Evolutionary conservation across 1,140 invertebrate species (phyloP).

Genomic region (Tetramorium parvispinum): DNA sequence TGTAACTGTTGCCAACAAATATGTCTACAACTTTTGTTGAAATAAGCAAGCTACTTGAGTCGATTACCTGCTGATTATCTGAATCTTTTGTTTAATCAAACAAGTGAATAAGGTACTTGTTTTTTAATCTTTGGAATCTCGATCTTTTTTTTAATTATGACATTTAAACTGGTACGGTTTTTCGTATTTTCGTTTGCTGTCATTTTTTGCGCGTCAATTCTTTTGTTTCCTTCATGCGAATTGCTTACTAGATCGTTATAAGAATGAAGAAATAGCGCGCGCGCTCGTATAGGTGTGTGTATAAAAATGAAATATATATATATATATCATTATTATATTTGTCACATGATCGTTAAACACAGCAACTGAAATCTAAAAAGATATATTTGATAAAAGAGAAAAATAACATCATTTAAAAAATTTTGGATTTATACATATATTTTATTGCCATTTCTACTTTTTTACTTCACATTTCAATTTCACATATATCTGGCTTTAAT

Average conservation of each 20-base stretch:
- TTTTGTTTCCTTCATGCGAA: background rate
- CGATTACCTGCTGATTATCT: background rate
- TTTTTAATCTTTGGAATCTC: background rate
- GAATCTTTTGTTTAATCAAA: background rate
- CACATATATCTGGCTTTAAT: slow-evolving; percentile 10
- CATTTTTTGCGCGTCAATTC: background rate
- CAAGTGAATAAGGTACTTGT: background rate
- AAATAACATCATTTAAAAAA: background rate
- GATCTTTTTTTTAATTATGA: background rate
- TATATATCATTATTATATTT: background rate
- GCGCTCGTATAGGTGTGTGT: background rate
- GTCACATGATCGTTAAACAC: background rate
- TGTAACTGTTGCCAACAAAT: background rate
- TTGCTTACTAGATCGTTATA: background rate
- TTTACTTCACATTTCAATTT: background rate
- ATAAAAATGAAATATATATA: too few species aligned
- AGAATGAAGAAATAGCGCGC: background rate
- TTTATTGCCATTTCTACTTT: background rate
- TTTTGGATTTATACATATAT: background rate
- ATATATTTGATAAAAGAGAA: background rate
- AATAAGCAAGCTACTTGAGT: background rate
- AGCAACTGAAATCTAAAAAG: background rate
- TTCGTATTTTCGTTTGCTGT: background rate
- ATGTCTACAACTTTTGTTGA: background rate
- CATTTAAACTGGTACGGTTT: background rate